Percentiles rank a stretch among this genome's conserved stretches.
Evolutionary conservation across 2,797 vertebrate genomes (phyloP).

Genomic region (Poecilia wingei): DNA sequence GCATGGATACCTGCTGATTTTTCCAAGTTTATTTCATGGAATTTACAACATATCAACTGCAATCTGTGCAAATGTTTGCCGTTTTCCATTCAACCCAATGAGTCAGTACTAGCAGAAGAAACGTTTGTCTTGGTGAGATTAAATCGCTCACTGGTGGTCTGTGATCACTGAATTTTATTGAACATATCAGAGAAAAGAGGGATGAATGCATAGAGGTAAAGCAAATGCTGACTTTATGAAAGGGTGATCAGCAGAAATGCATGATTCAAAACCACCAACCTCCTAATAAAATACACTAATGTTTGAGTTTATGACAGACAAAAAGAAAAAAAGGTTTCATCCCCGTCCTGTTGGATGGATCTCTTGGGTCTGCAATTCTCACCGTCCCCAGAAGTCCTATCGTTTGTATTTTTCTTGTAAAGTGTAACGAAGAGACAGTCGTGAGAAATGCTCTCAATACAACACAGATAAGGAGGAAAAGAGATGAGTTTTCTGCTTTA

Average conservation of each 20-base stretch:
- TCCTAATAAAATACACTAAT: neutral
- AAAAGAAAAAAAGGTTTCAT: neutral
- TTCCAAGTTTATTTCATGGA: neutral
- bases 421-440: constrained; percentile 78
- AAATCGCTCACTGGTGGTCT: neutral
- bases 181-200: neutral
- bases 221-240: neutral
- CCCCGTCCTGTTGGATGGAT: constrained; percentile 73
- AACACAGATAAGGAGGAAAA: constrained; percentile 84
- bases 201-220: neutral
- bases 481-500: constrained; percentile 87
- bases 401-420: constrained; percentile 78
- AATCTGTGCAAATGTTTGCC: neutral
- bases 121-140: neutral
- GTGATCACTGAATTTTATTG: neutral
- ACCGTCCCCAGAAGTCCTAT: constrained; percentile 86
- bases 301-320: neutral
- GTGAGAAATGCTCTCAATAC: constrained; percentile 62
- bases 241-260: neutral
- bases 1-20: neutral
- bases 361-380: constrained; percentile 83
- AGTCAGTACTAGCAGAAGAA: neutral
- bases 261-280: neutral
- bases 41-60: neutral
- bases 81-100: neutral